Conservation (phyloP, 1,140 invertebrate species). For the Helicoverpa armigera region DNA sequence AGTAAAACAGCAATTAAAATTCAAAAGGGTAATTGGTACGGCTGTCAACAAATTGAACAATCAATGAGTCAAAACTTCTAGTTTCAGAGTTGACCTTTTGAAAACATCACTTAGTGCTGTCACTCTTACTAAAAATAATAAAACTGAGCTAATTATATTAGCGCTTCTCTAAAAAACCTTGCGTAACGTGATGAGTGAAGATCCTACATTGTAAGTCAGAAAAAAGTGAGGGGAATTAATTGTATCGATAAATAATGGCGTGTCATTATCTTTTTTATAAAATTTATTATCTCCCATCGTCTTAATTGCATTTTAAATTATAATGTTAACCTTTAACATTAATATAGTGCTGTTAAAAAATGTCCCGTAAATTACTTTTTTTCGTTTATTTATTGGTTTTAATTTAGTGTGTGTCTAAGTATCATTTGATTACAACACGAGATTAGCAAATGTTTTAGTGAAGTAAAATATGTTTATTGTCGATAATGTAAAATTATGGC, state of each 20-base stretch:
- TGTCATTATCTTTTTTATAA: slow-evolving; percentile 33
- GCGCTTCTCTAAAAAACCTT: not conserved
- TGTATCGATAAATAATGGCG: slow-evolving; percentile 44
- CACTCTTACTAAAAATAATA: not conserved
- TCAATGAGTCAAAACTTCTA: slow-evolving; percentile 1
- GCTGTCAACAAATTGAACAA: slow-evolving; percentile 20
- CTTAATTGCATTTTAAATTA: slow-evolving; percentile 43
- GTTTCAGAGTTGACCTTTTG: not conserved
- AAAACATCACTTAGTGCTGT: not conserved
- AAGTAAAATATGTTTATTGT: slow-evolving; percentile 14
- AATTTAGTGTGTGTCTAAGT: slow-evolving; percentile 37
- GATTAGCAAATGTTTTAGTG: slow-evolving; percentile 16
- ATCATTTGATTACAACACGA: slow-evolving; percentile 28
- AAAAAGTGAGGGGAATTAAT: slow-evolving; percentile 38
- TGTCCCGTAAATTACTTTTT: slow-evolving; percentile 25
- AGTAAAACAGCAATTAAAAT: slow-evolving; percentile 16
- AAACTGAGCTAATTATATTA: not conserved
- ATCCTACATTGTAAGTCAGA: slow-evolving; percentile 20
- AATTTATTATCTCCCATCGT: slow-evolving; percentile 27
- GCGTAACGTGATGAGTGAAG: not conserved
- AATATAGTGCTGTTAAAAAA: slow-evolving; percentile 18
- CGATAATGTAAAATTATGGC: slow-evolving; percentile 1
- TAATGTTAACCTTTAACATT: slow-evolving; percentile 42
- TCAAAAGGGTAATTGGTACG: slow-evolving; percentile 6
- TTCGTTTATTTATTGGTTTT: slow-evolving; percentile 27